These are phyloP conservation scores for Pomatostomus ruficeps DNA, from an alignment of 2,113 vertebrate genomes.

Conservation along the genomic window DNA sequence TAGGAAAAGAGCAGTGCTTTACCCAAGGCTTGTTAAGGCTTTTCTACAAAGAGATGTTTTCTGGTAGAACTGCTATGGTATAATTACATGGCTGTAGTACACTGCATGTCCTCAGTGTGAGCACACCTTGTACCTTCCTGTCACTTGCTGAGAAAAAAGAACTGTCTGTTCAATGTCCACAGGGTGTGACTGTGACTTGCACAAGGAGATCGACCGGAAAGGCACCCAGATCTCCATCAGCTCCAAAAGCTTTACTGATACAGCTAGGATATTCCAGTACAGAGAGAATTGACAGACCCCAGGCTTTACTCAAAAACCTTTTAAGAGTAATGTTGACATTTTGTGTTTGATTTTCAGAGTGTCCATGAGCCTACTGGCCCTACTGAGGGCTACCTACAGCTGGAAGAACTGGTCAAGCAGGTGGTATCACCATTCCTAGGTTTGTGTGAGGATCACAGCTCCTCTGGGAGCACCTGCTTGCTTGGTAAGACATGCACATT, in stretches of 20 bases:
- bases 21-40: neutral
- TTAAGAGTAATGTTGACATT: neutral
- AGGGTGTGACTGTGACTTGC: neutral
- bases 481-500: slow-evolving; percentile 63
- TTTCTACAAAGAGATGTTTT: neutral
- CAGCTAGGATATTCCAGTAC: neutral
- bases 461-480: slow-evolving; percentile 40
- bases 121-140: neutral
- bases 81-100: neutral
- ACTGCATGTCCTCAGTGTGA: neutral
- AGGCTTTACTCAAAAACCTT: neutral
- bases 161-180: accelerated
- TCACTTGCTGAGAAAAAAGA: neutral
- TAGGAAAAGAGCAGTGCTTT: neutral
- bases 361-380: slow-evolving; percentile 84
- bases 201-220: neutral
- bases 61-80: neutral
- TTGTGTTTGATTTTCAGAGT: slow-evolving; percentile 74
- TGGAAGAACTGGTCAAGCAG: slow-evolving; percentile 86
- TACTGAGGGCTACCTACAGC: slow-evolving; percentile 77
- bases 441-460: slow-evolving; percentile 69
- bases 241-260: neutral
- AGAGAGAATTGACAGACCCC: neutral
- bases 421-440: slow-evolving; percentile 87
- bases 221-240: neutral